Percentiles rank a stretch among this genome's conserved stretches.
phyloP scores from a whole-genome alignment of 2,888 invertebrate genomes.

The Phyllotreta cruciferae region DNA sequence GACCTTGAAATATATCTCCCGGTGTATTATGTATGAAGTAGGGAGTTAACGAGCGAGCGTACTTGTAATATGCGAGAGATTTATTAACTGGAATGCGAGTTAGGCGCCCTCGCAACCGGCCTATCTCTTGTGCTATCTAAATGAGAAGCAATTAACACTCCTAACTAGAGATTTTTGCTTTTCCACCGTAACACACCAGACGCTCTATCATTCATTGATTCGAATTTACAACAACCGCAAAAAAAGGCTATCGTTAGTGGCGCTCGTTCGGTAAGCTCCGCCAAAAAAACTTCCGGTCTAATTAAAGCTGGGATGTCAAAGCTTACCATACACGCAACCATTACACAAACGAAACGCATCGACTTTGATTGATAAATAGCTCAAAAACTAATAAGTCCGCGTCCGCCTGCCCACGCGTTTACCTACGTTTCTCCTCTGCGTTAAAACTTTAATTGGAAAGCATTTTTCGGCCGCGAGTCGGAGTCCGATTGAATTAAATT shows the following conservation, averaged over 20 bases:
- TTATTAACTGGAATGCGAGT: constrained; percentile 50
- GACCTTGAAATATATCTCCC: constrained; percentile 40
- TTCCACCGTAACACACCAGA: constrained; percentile 31
- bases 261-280: background rate
- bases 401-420: background rate
- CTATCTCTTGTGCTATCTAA: constrained; percentile 52
- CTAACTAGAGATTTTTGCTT: constrained; percentile 45
- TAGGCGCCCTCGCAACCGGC: constrained; percentile 50
- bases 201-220: constrained; percentile 36
- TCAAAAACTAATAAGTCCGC: background rate
- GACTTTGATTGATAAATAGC: no score
- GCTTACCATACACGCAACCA: no score
- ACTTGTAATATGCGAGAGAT: constrained; percentile 48
- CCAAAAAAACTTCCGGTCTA: no score
- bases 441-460: constrained; percentile 6
- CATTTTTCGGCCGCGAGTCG: background rate
- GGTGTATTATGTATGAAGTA: constrained; percentile 38
- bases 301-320: no score
- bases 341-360: no score
- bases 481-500: constrained; percentile 22
- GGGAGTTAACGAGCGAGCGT: constrained; percentile 41
- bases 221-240: constrained; percentile 9
- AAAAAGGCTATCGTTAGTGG: no score
- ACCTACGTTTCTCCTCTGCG: background rate
- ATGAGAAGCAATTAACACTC: constrained; percentile 56